phyloP scores from a whole-genome alignment of 2,888 invertebrate species.

The Drosophila pseudotakahashii region DNA sequence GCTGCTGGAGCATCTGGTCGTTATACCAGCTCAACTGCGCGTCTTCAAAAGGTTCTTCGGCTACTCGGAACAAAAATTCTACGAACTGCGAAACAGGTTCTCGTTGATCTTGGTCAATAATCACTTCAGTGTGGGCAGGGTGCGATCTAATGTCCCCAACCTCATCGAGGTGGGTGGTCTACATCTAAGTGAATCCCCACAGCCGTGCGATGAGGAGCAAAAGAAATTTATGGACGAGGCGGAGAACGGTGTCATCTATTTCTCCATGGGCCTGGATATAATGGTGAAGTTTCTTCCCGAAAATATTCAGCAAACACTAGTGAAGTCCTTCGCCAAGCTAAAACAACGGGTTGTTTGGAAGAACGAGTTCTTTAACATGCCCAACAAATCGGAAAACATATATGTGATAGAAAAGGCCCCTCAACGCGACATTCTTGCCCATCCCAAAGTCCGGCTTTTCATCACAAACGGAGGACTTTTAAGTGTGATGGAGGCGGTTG shows the following conservation, averaged over 20 bases:
- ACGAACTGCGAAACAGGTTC: conserved; percentile 60
- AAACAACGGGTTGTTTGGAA: conserved; percentile 73
- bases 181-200: conserved; percentile 56
- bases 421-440: conserved; percentile 82
- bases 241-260: conserved; percentile 69
- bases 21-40: conserved; percentile 49
- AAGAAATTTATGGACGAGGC: conserved; percentile 71
- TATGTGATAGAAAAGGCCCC: conserved; percentile 78
- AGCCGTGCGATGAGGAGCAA: conserved; percentile 50
- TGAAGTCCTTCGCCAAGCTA: conserved; percentile 50
- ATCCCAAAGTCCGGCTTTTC: conserved; percentile 84
- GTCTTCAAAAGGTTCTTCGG: conserved; percentile 48
- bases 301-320: conserved; percentile 37
- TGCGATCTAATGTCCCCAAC: conserved; percentile 76
- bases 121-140: conserved; percentile 73
- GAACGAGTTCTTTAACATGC: conserved; percentile 32
- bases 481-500: conserved; percentile 84
- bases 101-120: conserved; percentile 81
- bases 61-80: conserved; percentile 17
- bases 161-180: conserved; percentile 79
- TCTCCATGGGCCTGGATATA: conserved; percentile 74
- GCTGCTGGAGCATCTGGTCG: conserved; percentile 45
- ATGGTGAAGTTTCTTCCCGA: conserved; percentile 50
- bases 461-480: conserved; percentile 84
- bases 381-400: conserved; percentile 65